Conservation (phyloP, 2,797 vertebrate genomes). For the Coregonus sp. region DNA sequence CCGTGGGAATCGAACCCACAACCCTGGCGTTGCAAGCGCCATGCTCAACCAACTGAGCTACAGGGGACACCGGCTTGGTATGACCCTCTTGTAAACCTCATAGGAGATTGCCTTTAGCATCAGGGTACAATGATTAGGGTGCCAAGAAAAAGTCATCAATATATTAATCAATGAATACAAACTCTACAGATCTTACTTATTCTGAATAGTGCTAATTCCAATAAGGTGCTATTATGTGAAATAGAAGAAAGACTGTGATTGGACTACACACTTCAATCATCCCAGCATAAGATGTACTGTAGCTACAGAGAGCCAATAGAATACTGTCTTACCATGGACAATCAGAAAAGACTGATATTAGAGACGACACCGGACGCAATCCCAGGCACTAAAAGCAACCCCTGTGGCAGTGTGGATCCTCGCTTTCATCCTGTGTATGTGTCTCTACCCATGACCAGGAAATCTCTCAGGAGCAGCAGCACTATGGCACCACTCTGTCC, state of each 20-base stretch:
- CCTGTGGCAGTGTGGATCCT: slow-evolving; percentile 32
- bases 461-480: slow-evolving; percentile 34
- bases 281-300: neutral
- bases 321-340: slow-evolving; percentile 55
- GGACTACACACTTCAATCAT: neutral
- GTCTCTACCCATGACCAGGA: slow-evolving; percentile 21
- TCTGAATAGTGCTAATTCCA: neutral
- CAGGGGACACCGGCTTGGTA: neutral
- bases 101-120: neutral
- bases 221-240: slow-evolving; percentile 8
- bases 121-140: neutral
- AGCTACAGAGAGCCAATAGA: slow-evolving; percentile 21
- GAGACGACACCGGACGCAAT: slow-evolving; percentile 11
- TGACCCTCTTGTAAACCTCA: neutral
- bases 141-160: neutral
- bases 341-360: slow-evolving; percentile 18
- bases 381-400: slow-evolving; percentile 25
- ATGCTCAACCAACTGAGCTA: too few species aligned
- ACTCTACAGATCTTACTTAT: neutral
- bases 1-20: too few species aligned
- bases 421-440: slow-evolving; percentile 23
- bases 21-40: too few species aligned
- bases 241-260: neutral
- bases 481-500: slow-evolving; percentile 10
- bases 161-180: neutral